Conservation (phyloP, 2,888 invertebrate species). For the Venustoraphidia nigricollis region DNA sequence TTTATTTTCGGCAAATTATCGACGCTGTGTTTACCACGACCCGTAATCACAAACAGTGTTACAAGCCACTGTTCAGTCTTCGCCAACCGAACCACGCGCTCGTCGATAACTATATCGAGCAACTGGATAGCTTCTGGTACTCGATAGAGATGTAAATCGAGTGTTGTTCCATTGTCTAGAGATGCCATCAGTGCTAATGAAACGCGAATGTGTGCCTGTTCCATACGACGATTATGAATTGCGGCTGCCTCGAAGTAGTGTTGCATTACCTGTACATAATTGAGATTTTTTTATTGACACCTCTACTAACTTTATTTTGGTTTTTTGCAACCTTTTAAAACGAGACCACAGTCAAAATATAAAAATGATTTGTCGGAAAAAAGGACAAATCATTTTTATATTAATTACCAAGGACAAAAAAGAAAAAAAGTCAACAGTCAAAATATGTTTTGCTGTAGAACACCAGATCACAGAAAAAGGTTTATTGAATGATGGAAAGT, state of each 20-base stretch:
- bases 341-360: too few relatives aligned
- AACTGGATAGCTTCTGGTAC: conserved; percentile 57
- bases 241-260: conserved; percentile 57
- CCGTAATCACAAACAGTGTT: conserved; percentile 57
- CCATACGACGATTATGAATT: conserved; percentile 42
- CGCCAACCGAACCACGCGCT: conserved; percentile 39
- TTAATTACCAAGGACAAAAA: too few relatives aligned
- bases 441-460: too few relatives aligned
- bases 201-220: conserved; percentile 43
- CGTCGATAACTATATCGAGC: conserved; percentile 53
- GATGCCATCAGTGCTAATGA: conserved; percentile 38
- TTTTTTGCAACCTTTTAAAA: too few relatives aligned
- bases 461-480: too few relatives aligned
- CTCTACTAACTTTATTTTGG: too few relatives aligned
- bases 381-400: too few relatives aligned
- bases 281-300: too few relatives aligned
- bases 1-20: conserved; percentile 52
- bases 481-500: too few relatives aligned
- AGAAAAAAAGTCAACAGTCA: too few relatives aligned
- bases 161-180: conserved; percentile 33
- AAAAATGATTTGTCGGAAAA: too few relatives aligned
- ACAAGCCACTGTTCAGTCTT: conserved; percentile 20
- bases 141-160: conserved; percentile 68
- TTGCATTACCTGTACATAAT: conserved; percentile 44
- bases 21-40: conserved; percentile 58